These are phyloP conservation scores for Andrena bicolor DNA, from an alignment of 2,888 invertebrate genomes.

Conservation along the genomic window DNA sequence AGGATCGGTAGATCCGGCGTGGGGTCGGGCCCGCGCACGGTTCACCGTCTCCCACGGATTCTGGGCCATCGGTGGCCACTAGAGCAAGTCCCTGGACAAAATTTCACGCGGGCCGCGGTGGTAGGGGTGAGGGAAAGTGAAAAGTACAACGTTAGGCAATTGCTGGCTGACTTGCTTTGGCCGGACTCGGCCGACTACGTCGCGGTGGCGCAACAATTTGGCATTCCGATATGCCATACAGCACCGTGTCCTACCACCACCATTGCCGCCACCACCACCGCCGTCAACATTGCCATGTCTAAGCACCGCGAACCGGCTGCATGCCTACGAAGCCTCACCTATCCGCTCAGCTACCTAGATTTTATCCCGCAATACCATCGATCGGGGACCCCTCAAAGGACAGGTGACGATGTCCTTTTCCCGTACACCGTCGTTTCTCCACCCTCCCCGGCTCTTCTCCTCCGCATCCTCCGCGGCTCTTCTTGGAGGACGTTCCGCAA, in stretches of 20 bases:
- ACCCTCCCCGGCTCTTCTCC: not conserved
- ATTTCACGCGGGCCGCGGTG: constrained; percentile 64
- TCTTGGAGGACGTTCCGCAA: constrained; percentile 35
- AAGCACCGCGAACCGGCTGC: constrained; percentile 48
- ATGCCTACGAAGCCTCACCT: constrained; percentile 68
- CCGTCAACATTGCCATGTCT: constrained; percentile 11
- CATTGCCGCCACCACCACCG: constrained; percentile 24
- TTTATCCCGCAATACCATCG: constrained; percentile 60
- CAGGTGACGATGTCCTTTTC: constrained; percentile 20
- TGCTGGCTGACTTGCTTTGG: constrained; percentile 72
- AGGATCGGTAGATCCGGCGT: not conserved
- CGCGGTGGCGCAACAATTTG: constrained; percentile 82
- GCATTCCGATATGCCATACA: constrained; percentile 79
- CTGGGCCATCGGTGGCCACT: constrained; percentile 66
- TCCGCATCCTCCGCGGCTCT: not conserved
- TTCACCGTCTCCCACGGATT: constrained; percentile 55
- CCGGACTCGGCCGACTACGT: constrained; percentile 74
- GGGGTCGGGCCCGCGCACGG: not conserved
- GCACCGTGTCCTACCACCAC: constrained; percentile 39
- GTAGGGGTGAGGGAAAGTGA: constrained; percentile 79
- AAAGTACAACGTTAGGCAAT: constrained; percentile 81
- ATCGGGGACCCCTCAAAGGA: constrained; percentile 24
- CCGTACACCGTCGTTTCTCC: not conserved
- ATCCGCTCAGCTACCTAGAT: constrained; percentile 44
- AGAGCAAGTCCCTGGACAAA: constrained; percentile 58